These are phyloP conservation scores for Myrmecobius fasciatus DNA, from an alignment of 2,113 vertebrate species.

Conservation along the genomic window DNA sequence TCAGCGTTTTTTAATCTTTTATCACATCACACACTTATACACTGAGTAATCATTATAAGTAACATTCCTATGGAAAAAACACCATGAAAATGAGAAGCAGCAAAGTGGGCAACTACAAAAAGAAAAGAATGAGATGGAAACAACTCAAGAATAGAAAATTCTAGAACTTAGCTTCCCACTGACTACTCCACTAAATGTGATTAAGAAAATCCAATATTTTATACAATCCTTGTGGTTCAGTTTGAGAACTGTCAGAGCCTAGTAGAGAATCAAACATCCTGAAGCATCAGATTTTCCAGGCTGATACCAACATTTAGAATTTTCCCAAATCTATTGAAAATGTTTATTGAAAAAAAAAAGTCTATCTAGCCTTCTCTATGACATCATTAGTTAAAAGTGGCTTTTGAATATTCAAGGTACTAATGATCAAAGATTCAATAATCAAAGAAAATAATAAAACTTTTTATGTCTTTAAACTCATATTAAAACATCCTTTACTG, in stretches of 20 bases:
- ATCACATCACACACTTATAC: background rate
- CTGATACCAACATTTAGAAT: rapidly evolving
- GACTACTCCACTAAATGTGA: background rate
- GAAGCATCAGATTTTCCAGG: rapidly evolving
- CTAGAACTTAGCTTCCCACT: rapidly evolving
- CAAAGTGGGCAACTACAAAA: too few species aligned
- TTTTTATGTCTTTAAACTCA: too few species aligned
- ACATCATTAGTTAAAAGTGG: background rate
- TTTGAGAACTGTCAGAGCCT: background rate
- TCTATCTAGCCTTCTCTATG: background rate
- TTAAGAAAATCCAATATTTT: background rate
- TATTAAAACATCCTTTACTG: background rate
- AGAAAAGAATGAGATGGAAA: too few species aligned
- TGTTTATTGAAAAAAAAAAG: background rate
- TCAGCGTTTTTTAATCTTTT: background rate
- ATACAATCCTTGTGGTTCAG: background rate
- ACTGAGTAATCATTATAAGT: background rate
- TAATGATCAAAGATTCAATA: too few species aligned
- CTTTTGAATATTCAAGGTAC: background rate
- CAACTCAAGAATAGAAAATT: rapidly evolving
- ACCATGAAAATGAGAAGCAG: too few species aligned
- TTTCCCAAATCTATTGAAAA: background rate
- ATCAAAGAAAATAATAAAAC: too few species aligned
- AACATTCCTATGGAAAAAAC: background rate
- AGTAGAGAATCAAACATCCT: too few species aligned